Conservation (phyloP, 2,888 invertebrate genomes). For the Hetaerina titia region DNA sequence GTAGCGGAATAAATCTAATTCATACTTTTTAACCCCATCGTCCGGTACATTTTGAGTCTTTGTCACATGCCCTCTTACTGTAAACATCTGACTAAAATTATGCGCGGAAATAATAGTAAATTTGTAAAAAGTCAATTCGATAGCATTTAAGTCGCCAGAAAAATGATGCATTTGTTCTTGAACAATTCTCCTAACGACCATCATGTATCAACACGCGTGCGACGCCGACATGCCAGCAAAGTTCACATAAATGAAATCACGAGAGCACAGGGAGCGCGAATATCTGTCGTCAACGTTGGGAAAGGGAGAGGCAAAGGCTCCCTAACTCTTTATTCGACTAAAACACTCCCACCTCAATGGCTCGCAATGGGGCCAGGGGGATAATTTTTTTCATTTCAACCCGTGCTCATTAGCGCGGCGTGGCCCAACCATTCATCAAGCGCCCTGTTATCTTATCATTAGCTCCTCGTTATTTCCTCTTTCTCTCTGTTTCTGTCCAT, state of each 20-base stretch:
- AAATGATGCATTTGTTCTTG: neutral
- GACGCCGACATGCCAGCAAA: neutral
- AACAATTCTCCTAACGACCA: constrained; percentile 30
- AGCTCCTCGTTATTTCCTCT: neutral
- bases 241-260: constrained; percentile 44
- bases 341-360: neutral
- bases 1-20: neutral
- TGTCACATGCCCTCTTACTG: neutral
- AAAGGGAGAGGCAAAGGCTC: neutral
- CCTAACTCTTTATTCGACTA: constrained; percentile 29
- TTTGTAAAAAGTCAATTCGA: neutral
- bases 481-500: neutral
- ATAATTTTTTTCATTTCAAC: constrained; percentile 29
- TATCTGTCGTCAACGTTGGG: neutral
- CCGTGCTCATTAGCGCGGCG: constrained; percentile 25
- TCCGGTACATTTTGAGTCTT: neutral
- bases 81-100: neutral
- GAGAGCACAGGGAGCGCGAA: neutral
- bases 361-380: neutral
- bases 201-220: constrained; percentile 21
- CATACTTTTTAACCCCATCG: neutral
- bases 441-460: constrained; percentile 36
- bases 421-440: constrained; percentile 38
- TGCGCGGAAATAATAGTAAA: neutral
- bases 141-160: neutral